phyloP scores from a whole-genome alignment of 2,888 invertebrate species.

The Piscicola geometra region DNA sequence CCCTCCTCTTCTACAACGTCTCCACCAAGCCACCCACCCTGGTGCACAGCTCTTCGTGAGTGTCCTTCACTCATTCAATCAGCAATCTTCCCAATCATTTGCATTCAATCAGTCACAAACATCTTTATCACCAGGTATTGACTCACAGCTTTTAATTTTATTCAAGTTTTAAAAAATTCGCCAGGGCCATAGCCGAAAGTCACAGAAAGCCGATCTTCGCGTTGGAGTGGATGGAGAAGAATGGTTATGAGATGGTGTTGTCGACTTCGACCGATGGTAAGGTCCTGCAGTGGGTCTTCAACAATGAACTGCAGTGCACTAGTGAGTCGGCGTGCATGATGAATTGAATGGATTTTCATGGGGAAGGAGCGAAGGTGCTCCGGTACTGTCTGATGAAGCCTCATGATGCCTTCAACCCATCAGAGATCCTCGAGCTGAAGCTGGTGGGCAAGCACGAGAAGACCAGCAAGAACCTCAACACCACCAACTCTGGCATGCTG shows the following conservation, averaged over 20 bases:
- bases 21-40: conserved; percentile 14
- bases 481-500: conserved; percentile 1
- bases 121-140: too few relatives aligned
- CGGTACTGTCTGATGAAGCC: not conserved
- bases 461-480: not conserved
- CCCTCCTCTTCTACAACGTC: conserved; percentile 23
- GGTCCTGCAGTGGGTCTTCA: conserved; percentile 24
- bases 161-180: too few relatives aligned
- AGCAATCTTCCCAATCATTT: too few relatives aligned
- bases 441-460: not conserved
- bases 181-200: conserved; percentile 15
- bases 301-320: conserved; percentile 27
- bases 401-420: not conserved
- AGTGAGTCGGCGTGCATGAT: not conserved
- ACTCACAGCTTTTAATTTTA: too few relatives aligned
- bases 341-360: too few relatives aligned
- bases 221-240: conserved; percentile 29
- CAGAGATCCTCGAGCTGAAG: conserved; percentile 22
- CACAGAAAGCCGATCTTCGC: conserved; percentile 31
- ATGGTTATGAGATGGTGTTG: conserved; percentile 30
- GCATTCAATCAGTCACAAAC: too few relatives aligned
- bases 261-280: conserved; percentile 24
- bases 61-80: not conserved
- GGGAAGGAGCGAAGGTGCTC: too few relatives aligned
- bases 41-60: conserved; percentile 23